A percentile compares a stretch with the other conserved stretches of the same genome.
phyloP scores from a whole-genome alignment of 2,888 invertebrate genomes.

The Heteropelma amictum region DNA sequence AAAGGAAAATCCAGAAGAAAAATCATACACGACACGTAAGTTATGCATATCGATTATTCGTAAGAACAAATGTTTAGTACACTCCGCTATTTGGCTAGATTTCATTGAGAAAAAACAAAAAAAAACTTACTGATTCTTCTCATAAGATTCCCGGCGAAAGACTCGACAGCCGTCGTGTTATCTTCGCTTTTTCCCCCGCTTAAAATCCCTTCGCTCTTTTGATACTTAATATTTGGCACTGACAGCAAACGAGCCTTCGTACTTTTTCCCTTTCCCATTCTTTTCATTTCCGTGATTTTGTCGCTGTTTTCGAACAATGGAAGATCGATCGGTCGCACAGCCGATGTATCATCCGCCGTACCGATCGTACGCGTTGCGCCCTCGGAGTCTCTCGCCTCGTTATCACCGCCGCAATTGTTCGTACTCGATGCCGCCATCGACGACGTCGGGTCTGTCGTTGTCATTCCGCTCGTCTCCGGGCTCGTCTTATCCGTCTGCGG shows the following conservation, averaged over 20 bases:
- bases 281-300: conserved; percentile 73
- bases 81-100: conserved; percentile 39
- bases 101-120: conserved; percentile 81
- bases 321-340: conserved; percentile 82
- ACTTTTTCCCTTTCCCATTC: conserved; percentile 79
- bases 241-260: conserved; percentile 86
- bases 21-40: conserved; percentile 49
- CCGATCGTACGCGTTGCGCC: conserved; percentile 3
- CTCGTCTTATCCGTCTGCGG: conserved; percentile 44
- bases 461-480: conserved; percentile 34
- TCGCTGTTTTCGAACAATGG: conserved; percentile 80
- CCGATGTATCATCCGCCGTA: conserved; percentile 16
- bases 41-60: conserved; percentile 30
- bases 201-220: conserved; percentile 77
- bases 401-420: conserved; percentile 22
- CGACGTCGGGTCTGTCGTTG: conserved; percentile 41
- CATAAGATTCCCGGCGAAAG: conserved; percentile 87
- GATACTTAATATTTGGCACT: conserved; percentile 87
- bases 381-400: conserved; percentile 43
- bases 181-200: conserved; percentile 56
- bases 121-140: conserved; percentile 92
- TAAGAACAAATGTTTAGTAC: conserved; percentile 13
- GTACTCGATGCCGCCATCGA: not conserved
- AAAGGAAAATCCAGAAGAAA: conserved; percentile 24
- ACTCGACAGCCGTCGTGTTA: conserved; percentile 66